phyloP scores from a whole-genome alignment of 2,113 vertebrate species.

The Recurvirostra avosetta region DNA sequence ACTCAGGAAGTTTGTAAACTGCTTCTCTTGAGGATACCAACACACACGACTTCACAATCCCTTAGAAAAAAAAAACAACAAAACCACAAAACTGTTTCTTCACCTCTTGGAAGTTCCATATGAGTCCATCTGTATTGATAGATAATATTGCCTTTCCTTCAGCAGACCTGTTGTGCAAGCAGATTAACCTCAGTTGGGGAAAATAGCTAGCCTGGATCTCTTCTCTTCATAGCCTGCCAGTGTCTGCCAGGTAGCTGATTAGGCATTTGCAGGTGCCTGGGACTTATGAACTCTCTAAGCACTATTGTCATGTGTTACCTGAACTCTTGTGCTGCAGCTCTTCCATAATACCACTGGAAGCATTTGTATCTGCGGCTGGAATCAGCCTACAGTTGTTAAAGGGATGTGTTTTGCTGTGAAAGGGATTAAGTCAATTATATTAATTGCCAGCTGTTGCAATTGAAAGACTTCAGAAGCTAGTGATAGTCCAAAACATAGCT shows the following conservation, averaged over 20 bases:
- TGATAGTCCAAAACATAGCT: neutral
- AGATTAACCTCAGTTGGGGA: neutral
- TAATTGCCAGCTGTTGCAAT: neutral
- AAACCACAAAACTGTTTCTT: neutral
- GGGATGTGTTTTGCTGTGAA: neutral
- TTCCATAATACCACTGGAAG: neutral
- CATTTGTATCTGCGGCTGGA: neutral
- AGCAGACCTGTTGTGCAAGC: rapidly evolving
- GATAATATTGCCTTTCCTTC: neutral
- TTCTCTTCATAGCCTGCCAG: neutral
- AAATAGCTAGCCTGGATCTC: neutral
- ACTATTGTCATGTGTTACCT: neutral
- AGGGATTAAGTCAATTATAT: neutral
- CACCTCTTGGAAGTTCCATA: neutral
- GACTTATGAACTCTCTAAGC: neutral
- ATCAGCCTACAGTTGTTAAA: neutral
- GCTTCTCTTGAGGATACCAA: neutral
- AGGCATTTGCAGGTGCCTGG: neutral
- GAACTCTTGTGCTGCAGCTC: neutral
- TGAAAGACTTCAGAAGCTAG: neutral
- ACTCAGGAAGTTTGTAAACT: neutral
- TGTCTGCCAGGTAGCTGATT: neutral
- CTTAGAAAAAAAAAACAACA: neutral
- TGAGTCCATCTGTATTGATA: neutral
- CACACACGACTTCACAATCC: neutral